phyloP scores from a whole-genome alignment of 2,113 vertebrate genomes.

The Erinaceus europaeus region DNA sequence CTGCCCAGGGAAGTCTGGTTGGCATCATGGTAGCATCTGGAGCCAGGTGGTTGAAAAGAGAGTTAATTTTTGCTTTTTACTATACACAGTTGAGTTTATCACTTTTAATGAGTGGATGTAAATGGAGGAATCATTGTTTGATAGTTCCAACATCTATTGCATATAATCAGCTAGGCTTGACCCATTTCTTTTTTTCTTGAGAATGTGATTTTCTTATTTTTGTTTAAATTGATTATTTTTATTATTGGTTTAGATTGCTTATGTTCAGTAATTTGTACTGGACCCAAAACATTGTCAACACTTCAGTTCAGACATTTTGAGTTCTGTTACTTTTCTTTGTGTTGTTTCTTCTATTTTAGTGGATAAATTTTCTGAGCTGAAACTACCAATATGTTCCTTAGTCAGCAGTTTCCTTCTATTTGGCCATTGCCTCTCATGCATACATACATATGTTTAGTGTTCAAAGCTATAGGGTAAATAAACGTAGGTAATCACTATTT shows the following conservation, averaged over 20 bases:
- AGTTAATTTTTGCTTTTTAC: too few species aligned
- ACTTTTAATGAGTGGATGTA: not conserved
- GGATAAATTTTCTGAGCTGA: not conserved
- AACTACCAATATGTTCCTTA: not conserved
- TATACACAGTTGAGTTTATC: not conserved
- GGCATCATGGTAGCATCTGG: too few species aligned
- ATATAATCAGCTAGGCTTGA: not conserved
- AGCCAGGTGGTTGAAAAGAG: too few species aligned
- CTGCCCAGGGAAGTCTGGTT: too few species aligned
- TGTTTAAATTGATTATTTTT: not conserved
- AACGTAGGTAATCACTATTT: not conserved
- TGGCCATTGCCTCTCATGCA: not conserved
- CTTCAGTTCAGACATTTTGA: constrained; percentile 2
- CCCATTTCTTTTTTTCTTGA: not conserved
- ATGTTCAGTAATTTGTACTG: too few species aligned
- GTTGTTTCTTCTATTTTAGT: not conserved
- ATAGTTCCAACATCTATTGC: not conserved
- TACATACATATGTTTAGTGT: not conserved
- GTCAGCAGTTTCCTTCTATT: not conserved
- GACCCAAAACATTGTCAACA: not conserved
- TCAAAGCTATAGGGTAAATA: not conserved
- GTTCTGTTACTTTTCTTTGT: not conserved
- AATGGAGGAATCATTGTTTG: not conserved
- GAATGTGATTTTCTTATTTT: not conserved
- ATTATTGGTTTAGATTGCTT: too few species aligned